Percentiles rank a stretch among this genome's conserved stretches.
These are phyloP conservation scores for Sterrhoptilus dennistouni DNA, from an alignment of 2,113 vertebrate species.

Conservation along the genomic window DNA sequence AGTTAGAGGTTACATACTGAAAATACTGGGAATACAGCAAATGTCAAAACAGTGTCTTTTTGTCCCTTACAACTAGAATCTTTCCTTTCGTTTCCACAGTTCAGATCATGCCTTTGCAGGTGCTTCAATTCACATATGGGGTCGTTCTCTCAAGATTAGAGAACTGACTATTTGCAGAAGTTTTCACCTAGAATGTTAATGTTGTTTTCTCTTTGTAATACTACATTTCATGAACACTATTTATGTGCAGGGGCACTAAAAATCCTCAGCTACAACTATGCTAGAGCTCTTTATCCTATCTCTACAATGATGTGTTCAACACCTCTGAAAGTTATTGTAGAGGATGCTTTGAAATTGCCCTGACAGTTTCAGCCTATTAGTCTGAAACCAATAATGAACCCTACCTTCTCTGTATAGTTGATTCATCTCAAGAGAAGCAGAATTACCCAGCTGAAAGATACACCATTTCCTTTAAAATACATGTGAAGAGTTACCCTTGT, in stretches of 20 bases:
- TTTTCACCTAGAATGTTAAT: background rate
- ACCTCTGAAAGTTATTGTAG: background rate
- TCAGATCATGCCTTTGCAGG: background rate
- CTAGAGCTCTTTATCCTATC: background rate
- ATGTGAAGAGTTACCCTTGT: background rate
- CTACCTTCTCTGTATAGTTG: background rate
- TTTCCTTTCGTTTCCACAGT: background rate
- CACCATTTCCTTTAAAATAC: background rate
- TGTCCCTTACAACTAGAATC: background rate
- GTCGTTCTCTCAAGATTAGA: background rate
- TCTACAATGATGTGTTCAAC: background rate
- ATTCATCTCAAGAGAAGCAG: background rate
- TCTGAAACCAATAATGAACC: background rate
- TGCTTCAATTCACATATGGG: background rate
- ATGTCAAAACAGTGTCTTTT: background rate
- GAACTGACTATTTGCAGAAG: background rate
- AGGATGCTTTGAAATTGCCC: background rate
- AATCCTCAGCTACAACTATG: background rate
- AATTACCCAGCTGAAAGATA: background rate
- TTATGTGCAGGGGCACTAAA: background rate
- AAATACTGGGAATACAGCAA: background rate
- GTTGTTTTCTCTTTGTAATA: background rate
- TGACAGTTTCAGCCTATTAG: background rate
- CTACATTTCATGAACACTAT: background rate
- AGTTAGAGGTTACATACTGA: background rate